Base-by-base conservation (phyloP, 2,888 invertebrate genomes). In the Lithophane socia region DNA sequence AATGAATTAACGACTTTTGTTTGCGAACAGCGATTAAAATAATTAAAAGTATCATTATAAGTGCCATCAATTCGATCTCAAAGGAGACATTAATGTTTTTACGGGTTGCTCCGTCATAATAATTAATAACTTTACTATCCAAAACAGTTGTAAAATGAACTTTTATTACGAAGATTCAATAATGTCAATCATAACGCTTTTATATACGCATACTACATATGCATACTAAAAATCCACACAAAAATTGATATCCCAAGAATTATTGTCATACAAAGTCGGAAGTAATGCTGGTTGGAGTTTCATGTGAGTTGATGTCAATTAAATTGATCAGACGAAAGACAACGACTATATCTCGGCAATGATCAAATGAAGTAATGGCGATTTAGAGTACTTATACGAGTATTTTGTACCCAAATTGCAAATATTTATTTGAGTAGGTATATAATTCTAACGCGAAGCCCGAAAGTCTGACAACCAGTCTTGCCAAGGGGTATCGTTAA, bases 1-100 rank as follows among this genome's bases (percentile, higher is more conserved):
- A 96, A 95, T 95, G 94, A 95, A 96, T 94, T 94, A 96, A 96
- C 93, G 95, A 92, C 94, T 94, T 93, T 96, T 95, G 96, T 96
- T 96, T 88, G 83, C 79, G 75, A 96, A 96, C 91, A 92, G 88
- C 92, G 91, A 96, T 96, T 96, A 95, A 95, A 96, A 96, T 96
- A 96, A 96, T 96, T 96, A 96, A 96, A 96, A 96, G 95, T 96
- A 92, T 93, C 96, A 96, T 96, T 96, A 96, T 93, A 94, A 95
- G 92, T 92, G 92, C 94, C 95, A 95, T 96, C 95, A 95, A 95
- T 95, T 93, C 93, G 91, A 92, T 93, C 96, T 96, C 96, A 80
- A 90, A 91, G 96, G 96, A 92, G 94, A 94, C 95, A 92, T 96
- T 96, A 94, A 92, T 93, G 93, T 94, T 96, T 94, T 95, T 94